Conservation (phyloP, 2,888 invertebrate genomes). For the Leistus spinibarbis region DNA sequence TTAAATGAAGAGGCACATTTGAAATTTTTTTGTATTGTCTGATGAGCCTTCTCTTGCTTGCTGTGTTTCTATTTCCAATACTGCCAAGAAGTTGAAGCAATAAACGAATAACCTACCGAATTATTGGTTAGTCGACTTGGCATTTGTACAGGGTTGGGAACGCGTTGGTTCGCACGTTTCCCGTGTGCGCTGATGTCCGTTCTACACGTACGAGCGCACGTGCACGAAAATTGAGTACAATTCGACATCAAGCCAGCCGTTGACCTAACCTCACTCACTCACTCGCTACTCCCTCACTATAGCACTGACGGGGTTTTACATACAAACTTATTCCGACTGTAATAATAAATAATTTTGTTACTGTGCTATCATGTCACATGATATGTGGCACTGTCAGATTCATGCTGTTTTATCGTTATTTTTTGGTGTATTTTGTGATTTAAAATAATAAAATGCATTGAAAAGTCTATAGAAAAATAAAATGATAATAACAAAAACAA, state of each 20-base stretch:
- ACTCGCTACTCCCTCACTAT: not conserved
- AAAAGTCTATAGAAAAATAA: too few relatives aligned
- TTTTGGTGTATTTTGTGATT: too few relatives aligned
- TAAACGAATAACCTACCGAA: not conserved
- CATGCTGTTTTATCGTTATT: too few relatives aligned
- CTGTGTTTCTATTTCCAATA: not conserved
- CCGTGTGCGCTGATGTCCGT: slow-evolving; percentile 15
- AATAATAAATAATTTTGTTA: too few relatives aligned
- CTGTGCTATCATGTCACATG: too few relatives aligned
- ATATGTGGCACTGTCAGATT: too few relatives aligned
- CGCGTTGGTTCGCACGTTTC: slow-evolving; percentile 2
- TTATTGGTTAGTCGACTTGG: not conserved
- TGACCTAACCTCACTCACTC: not conserved
- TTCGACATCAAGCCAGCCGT: slow-evolving; percentile 30
- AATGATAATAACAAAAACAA: too few relatives aligned
- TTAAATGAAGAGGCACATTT: not conserved
- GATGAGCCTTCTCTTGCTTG: not conserved
- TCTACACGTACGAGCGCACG: slow-evolving; percentile 32
- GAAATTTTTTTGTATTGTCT: not conserved
- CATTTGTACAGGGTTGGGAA: not conserved
- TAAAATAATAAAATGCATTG: too few relatives aligned
- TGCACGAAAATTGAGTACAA: slow-evolving; percentile 38
- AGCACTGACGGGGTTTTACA: not conserved
- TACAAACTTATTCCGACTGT: not conserved
- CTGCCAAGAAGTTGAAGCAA: not conserved